phyloP scores from a whole-genome alignment of 2,113 vertebrate species.

The Tinamus guttatus region DNA sequence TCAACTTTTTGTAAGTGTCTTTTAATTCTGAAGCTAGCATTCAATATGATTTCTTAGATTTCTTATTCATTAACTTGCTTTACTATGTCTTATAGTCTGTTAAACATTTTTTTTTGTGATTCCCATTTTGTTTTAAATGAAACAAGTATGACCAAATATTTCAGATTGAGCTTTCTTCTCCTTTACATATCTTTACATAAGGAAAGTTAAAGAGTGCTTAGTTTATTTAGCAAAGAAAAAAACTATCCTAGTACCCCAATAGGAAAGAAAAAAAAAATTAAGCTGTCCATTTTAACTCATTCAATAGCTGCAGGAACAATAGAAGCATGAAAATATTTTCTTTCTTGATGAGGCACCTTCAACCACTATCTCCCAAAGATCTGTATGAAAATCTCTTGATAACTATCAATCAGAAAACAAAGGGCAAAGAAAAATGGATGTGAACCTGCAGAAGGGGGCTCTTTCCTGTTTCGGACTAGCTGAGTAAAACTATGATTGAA shows the following conservation, averaged over 20 bases:
- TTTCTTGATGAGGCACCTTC: background rate
- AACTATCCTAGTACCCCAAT: background rate
- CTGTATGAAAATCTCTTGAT: background rate
- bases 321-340: background rate
- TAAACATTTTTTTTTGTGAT: background rate
- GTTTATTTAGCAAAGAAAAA: background rate
- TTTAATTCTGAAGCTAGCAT: background rate
- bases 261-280: background rate
- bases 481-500: background rate
- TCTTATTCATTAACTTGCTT: background rate
- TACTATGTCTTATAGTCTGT: background rate
- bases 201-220: background rate
- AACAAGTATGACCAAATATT: background rate
- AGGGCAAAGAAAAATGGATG: background rate
- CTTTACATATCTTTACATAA: background rate
- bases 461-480: background rate
- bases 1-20: background rate
- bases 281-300: background rate
- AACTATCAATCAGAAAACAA: background rate
- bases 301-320: background rate
- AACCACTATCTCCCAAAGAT: background rate
- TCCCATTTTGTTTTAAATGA: background rate
- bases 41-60: background rate
- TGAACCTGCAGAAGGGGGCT: background rate
- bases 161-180: background rate